phyloP scores from a whole-genome alignment of 2,797 vertebrate species.

The Anguilla obscura region DNA sequence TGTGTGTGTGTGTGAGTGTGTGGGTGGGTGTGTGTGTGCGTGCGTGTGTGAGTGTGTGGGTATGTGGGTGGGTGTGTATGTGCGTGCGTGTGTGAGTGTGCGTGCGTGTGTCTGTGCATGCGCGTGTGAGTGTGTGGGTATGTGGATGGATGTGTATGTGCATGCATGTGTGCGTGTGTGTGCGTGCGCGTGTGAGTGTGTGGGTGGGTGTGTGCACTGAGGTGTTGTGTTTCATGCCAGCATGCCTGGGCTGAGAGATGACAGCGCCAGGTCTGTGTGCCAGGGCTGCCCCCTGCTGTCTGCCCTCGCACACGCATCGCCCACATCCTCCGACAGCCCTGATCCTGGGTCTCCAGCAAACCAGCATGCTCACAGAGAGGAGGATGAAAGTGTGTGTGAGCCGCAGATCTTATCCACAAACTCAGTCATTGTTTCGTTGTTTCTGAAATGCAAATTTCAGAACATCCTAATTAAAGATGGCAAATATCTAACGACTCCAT shows the following conservation, averaged over 20 bases:
- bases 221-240: constrained; percentile 27
- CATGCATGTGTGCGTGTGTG: background rate
- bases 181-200: background rate
- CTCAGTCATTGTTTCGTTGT: background rate
- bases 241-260: background rate
- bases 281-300: constrained; percentile 37
- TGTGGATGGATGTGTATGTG: background rate
- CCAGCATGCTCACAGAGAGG: background rate
- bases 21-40: background rate
- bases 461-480: background rate
- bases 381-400: background rate
- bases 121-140: background rate
- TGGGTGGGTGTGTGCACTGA: background rate
- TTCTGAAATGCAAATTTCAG: background rate
- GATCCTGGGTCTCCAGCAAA: background rate
- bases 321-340: background rate
- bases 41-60: too few relatives aligned
- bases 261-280: background rate
- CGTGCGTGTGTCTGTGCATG: background rate
- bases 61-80: background rate
- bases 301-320: background rate
- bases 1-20: background rate
- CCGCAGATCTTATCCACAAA: background rate
- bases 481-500: background rate
- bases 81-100: background rate